Evolutionary conservation across 2,888 invertebrate species (phyloP).

Genomic region (Physocephala rufipes): DNA sequence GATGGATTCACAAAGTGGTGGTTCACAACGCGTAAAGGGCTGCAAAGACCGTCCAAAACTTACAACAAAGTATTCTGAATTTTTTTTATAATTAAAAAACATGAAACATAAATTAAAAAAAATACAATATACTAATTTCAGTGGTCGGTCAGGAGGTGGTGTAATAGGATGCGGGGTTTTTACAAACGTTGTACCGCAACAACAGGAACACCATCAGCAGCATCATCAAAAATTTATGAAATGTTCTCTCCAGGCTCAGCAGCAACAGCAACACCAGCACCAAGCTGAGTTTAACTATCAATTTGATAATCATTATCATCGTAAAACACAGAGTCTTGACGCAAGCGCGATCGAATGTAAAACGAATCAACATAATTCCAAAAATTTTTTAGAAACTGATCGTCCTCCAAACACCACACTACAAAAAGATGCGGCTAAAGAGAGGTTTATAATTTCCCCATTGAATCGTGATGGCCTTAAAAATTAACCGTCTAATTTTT

Average conservation of each 20-base stretch:
- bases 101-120: conserved; percentile 11
- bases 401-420: conserved; percentile 56
- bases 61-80: conserved; percentile 22
- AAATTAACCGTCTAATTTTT: no score
- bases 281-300: conserved; percentile 42
- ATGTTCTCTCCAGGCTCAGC: conserved; percentile 45
- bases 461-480: neutral
- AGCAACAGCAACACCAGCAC: conserved; percentile 39
- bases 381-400: conserved; percentile 19
- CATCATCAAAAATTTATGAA: conserved; percentile 44
- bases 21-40: conserved; percentile 72
- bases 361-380: conserved; percentile 44
- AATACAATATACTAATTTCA: conserved; percentile 34
- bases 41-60: conserved; percentile 70
- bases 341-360: conserved; percentile 68
- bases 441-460: conserved; percentile 56
- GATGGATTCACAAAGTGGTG: conserved; percentile 48
- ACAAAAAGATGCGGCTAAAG: conserved; percentile 60
- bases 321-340: conserved; percentile 86
- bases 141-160: conserved; percentile 56
- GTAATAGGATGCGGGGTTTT: conserved; percentile 53
- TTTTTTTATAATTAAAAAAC: conserved; percentile 50
- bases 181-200: conserved; percentile 39
- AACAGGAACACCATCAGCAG: conserved; percentile 44
- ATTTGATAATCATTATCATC: conserved; percentile 69